Percentiles rank a stretch among this genome's conserved stretches.
Conservation (phyloP, 2,113 vertebrate genomes). For the Cynoglossus semilaevis region DNA sequence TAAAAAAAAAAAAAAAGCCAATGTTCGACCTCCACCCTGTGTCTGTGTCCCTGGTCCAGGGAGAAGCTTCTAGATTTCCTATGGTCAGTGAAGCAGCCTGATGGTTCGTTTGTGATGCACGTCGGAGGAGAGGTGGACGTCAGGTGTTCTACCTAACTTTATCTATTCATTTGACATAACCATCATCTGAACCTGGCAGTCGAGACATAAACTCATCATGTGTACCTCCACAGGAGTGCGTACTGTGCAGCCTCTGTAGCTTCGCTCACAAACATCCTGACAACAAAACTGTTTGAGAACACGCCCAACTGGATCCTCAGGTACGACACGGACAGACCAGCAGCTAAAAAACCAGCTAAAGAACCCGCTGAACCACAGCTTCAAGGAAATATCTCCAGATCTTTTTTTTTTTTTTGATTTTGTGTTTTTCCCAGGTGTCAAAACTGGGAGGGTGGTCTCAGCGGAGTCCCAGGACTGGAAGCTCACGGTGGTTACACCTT, state of each 20-base stretch:
- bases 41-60: conserved; percentile 65
- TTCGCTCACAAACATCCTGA: conserved; percentile 90
- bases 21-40: not conserved
- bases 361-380: too few species aligned
- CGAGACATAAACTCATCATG: not conserved
- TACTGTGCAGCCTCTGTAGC: conserved; percentile 93
- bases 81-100: conserved; percentile 86
- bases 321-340: conserved; percentile 58
- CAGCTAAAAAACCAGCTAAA: too few species aligned
- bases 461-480: conserved; percentile 92
- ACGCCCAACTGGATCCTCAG: conserved; percentile 92
- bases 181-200: not conserved
- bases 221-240: conserved; percentile 78
- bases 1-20: too few species aligned
- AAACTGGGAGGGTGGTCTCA: conserved; percentile 97
- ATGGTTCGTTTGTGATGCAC: conserved; percentile 97
- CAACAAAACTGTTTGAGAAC: conserved; percentile 82
- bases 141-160: conserved; percentile 73
- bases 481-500: conserved; percentile 95
- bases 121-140: conserved; percentile 94
- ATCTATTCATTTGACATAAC: not conserved
- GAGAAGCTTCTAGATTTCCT: conserved; percentile 92
- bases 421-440: conserved; percentile 82
- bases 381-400: not conserved
- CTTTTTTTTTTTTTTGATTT: too few species aligned